Percentiles rank a stretch among this genome's conserved stretches.
Conservation (phyloP, 1,140 invertebrate species). For the Homarus americanus region DNA sequence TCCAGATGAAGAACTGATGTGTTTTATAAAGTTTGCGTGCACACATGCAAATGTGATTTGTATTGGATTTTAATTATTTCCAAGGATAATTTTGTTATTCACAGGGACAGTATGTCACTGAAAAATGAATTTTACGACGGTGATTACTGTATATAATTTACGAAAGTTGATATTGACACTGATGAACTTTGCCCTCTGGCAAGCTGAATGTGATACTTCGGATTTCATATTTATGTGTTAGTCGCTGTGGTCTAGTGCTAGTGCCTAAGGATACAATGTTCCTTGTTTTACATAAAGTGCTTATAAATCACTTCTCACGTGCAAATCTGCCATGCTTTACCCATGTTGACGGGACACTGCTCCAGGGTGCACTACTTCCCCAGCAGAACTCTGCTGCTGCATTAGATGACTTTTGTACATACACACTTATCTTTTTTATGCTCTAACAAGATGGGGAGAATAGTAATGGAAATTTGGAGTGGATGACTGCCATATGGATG, state of each 20-base stretch:
- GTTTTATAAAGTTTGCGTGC: background rate
- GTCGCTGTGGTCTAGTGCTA: slow-evolving; percentile 70
- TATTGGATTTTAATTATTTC: background rate
- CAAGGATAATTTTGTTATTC: background rate
- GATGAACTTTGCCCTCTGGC: background rate
- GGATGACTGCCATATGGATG: slow-evolving; percentile 10
- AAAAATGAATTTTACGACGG: slow-evolving; percentile 4
- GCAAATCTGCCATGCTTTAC: slow-evolving; percentile 35
- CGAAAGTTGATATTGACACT: background rate
- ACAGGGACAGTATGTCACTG: background rate
- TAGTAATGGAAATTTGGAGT: background rate
- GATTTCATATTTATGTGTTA: slow-evolving; percentile 68
- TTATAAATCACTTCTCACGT: slow-evolving; percentile 48
- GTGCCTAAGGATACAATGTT: slow-evolving; percentile 73
- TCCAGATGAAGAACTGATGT: background rate
- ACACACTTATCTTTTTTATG: slow-evolving; percentile 52
- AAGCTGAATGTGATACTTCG: slow-evolving; percentile 65
- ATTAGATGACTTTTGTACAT: slow-evolving; percentile 45
- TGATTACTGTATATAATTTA: slow-evolving; percentile 31
- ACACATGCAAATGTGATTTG: background rate
- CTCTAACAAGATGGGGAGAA: slow-evolving; percentile 10
- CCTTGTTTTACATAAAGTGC: slow-evolving; percentile 60
- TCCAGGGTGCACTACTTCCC: background rate
- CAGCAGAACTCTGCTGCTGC: too few species aligned
- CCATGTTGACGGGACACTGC: slow-evolving; percentile 17